Conservation (phyloP, 2,888 invertebrate genomes). For the Hemithea aestivaria region DNA sequence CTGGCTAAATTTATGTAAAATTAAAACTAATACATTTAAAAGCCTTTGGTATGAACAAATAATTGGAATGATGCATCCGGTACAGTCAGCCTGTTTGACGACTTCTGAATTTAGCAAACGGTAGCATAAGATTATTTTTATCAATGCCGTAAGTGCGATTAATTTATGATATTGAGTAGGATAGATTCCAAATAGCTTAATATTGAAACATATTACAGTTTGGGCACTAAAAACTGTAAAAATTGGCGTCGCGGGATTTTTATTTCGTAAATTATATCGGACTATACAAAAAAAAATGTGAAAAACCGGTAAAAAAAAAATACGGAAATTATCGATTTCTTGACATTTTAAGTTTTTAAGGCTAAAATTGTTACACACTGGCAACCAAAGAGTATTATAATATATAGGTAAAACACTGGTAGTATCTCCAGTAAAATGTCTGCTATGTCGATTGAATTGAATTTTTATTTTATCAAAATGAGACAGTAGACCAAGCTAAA, state of each 20-base stretch:
- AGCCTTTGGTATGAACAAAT: neutral
- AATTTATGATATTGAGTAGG: too few relatives aligned
- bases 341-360: constrained; percentile 1
- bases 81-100: constrained; percentile 68
- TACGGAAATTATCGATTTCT: constrained; percentile 21
- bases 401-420: too few relatives aligned
- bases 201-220: too few relatives aligned
- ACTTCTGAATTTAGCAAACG: constrained; percentile 73
- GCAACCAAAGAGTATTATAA: too few relatives aligned
- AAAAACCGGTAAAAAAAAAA: neutral
- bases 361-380: constrained; percentile 20
- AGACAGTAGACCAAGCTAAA: constrained; percentile 48
- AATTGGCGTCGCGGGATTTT: too few relatives aligned
- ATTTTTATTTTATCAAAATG: constrained; percentile 59
- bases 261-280: too few relatives aligned
- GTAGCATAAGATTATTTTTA: constrained; percentile 32
- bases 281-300: neutral
- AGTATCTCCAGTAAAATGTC: constrained; percentile 68
- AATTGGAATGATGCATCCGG: constrained; percentile 37
- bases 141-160: too few relatives aligned
- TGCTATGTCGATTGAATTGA: constrained; percentile 60
- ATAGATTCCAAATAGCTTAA: too few relatives aligned
- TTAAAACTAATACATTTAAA: neutral
- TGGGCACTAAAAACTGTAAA: too few relatives aligned
- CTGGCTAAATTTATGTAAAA: neutral